Evolutionary conservation across 2,113 vertebrate genomes (phyloP).

Genomic region (Burhinus bistriatus): DNA sequence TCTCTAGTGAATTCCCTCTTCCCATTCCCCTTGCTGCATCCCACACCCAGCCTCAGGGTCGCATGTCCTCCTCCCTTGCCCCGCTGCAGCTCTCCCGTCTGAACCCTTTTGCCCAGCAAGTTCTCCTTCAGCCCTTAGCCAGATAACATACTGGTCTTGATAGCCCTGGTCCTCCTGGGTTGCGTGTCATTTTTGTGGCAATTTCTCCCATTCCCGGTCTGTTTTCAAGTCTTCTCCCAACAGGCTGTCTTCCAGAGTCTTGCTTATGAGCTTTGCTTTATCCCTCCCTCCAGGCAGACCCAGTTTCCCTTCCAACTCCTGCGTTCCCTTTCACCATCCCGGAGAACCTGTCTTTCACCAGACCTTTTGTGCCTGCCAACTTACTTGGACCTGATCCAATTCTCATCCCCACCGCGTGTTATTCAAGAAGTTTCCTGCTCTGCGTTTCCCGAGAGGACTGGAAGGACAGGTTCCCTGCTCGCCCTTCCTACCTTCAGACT

Average conservation of each 20-base stretch:
- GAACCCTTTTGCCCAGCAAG: not conserved
- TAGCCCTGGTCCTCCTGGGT: not conserved
- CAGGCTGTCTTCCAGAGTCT: not conserved
- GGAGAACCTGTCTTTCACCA: not conserved
- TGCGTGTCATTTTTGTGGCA: not conserved
- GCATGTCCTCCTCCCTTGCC: rapidly evolving
- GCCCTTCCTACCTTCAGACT: not conserved
- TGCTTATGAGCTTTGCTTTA: not conserved
- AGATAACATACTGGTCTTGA: not conserved
- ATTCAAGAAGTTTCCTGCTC: not conserved
- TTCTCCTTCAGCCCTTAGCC: not conserved
- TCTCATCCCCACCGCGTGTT: rapidly evolving
- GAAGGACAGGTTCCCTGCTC: not conserved
- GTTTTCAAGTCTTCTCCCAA: not conserved
- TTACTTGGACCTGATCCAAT: rapidly evolving
- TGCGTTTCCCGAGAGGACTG: not conserved
- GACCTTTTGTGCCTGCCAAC: not conserved
- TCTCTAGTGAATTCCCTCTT: not conserved
- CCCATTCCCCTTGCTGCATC: not conserved
- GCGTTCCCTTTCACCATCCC: rapidly evolving
- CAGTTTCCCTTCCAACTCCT: not conserved
- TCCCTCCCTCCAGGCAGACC: not conserved
- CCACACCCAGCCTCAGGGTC: rapidly evolving
- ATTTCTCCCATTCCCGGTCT: not conserved
- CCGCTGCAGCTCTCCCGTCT: not conserved